These are phyloP conservation scores for Neodiprion pinetum DNA, from an alignment of 1,140 invertebrate genomes.

Conservation along the genomic window DNA sequence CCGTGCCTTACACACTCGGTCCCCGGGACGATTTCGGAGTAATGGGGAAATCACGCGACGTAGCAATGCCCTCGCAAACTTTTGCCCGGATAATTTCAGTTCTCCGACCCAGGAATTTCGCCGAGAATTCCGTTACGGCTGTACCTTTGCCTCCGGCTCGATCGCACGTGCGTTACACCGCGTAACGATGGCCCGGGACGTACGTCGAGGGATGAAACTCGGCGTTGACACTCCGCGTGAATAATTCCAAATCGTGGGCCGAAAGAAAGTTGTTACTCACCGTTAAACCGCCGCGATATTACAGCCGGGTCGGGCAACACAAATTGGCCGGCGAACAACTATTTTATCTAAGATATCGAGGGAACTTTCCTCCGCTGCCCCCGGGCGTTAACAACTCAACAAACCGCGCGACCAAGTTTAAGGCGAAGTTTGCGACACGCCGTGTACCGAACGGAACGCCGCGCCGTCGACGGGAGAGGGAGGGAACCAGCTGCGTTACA, in stretches of 20 bases:
- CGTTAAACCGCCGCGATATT: no score
- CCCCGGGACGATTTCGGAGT: background rate
- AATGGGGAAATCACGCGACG: conserved; percentile 4
- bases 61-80: background rate
- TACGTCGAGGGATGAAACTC: no score
- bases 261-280: no score
- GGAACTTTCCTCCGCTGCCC: background rate
- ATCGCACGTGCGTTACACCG: no score
- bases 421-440: background rate
- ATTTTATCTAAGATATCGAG: conserved; percentile 7
- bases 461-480: background rate
- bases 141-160: no score
- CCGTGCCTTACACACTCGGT: background rate
- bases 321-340: conserved; percentile 12
- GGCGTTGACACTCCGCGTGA: no score
- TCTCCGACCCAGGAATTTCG: no score
- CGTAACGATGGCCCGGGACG: no score
- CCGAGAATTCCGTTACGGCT: no score
- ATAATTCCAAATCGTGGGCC: no score
- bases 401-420: background rate
- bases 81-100: no score
- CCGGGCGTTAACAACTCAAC: conserved; percentile 6
- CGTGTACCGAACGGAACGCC: background rate
- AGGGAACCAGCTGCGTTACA: conserved; percentile 13
- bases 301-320: background rate